Evolutionary conservation across 2,888 invertebrate genomes (phyloP).

Genomic region (Keiferia lycopersicella): DNA sequence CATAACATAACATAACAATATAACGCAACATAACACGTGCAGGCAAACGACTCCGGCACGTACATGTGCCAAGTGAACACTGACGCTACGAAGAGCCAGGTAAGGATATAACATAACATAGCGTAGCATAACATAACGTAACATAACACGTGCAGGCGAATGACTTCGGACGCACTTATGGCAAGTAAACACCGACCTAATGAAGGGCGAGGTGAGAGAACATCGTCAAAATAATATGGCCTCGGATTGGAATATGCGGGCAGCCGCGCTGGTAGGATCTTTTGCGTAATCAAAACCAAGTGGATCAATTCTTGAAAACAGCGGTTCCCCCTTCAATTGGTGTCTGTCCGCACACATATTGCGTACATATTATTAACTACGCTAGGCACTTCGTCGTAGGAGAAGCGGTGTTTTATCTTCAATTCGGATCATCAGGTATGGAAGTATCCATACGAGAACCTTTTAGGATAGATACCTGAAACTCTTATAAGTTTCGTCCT

Average conservation of each 20-base stretch:
- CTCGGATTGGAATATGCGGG: slow-evolving; percentile 85
- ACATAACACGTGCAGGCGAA: slow-evolving; percentile 87
- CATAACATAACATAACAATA: slow-evolving; percentile 59
- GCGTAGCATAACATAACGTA: slow-evolving; percentile 72
- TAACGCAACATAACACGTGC: slow-evolving; percentile 86
- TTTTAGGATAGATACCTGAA: too few species aligned
- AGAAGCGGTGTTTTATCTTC: too few species aligned
- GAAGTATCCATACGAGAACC: too few species aligned
- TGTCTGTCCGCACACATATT: too few species aligned
- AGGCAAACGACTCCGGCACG: slow-evolving; percentile 94
- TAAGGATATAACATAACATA: slow-evolving; percentile 60
- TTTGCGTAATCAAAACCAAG: too few species aligned
- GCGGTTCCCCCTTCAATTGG: too few species aligned
- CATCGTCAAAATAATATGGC: slow-evolving; percentile 92
- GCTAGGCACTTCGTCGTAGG: too few species aligned
- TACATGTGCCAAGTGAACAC: slow-evolving; percentile 98
- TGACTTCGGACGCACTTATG: slow-evolving; percentile 98
- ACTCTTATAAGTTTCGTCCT: too few species aligned
- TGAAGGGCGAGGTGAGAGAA: slow-evolving; percentile 87
- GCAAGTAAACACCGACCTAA: slow-evolving; percentile 95
- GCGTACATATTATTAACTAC: too few species aligned
- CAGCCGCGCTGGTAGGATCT: too few species aligned
- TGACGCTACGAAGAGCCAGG: slow-evolving; percentile 94
- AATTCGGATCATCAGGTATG: too few species aligned
- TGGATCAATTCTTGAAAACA: too few species aligned